Conservation (phyloP, 92 coral and sea anemone genomes). For the Paragorgia papillata region DNA sequence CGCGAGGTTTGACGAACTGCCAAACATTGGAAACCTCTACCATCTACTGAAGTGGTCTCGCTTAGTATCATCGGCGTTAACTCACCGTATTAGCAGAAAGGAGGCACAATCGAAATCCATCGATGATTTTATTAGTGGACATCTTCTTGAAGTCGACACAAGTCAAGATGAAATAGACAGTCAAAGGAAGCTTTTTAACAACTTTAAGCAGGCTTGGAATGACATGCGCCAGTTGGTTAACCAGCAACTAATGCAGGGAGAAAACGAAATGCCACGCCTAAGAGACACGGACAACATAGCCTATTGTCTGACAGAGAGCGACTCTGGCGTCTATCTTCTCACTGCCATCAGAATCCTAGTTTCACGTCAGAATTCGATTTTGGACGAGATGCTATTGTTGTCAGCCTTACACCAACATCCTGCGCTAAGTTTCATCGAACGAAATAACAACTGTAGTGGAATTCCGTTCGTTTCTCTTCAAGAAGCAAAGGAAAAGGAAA, state of each 20-base stretch:
- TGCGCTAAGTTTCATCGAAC: constrained; percentile 69
- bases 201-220: constrained; percentile 79
- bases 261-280: constrained; percentile 65
- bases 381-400: constrained; percentile 68
- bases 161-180: constrained; percentile 46
- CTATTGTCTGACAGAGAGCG: constrained; percentile 76
- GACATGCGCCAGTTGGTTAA: constrained; percentile 63
- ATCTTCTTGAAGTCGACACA: constrained; percentile 12
- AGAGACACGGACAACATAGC: constrained; percentile 72
- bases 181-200: constrained; percentile 54
- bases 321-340: constrained; percentile 68
- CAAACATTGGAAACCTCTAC: constrained; percentile 59
- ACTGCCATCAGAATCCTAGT: constrained; percentile 66
- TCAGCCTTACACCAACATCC: constrained; percentile 73
- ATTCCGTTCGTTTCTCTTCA: constrained; percentile 75
- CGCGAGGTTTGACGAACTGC: constrained; percentile 61
- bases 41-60: constrained; percentile 78
- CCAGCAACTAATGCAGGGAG: constrained; percentile 16
- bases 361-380: constrained; percentile 71
- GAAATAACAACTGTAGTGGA: constrained; percentile 49
- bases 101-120: constrained; percentile 65
- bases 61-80: constrained; percentile 60
- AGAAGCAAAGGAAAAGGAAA: constrained; percentile 80
- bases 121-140: constrained; percentile 65
- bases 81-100: constrained; percentile 74